Evolutionary conservation across 2,888 invertebrate genomes (phyloP), one percentile per base, ranked within the genome.

Genomic region (Acanthosoma haemorrhoidale): DNA sequence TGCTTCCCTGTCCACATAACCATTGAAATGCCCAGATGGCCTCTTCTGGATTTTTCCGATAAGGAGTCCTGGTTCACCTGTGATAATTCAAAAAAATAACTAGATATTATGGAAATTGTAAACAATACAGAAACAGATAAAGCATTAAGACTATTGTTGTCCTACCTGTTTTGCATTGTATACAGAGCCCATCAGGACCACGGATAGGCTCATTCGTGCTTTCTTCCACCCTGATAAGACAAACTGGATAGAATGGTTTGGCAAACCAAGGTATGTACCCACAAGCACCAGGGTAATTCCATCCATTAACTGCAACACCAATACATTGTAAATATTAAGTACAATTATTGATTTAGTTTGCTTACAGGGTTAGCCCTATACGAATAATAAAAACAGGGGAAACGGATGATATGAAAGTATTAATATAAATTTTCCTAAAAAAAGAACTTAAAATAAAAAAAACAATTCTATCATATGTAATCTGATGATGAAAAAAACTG

Each of bases 31-130:
- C 59, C 96, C 84, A 16, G 92, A 84, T 0, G 82, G 82, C n/a
- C 82, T 81, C 0, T 82, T 79, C 76, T 84, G 82, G 43, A 88
- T 87, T 79, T 87, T 88, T 0, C 93, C 93, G 8, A 94, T 86
- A 73, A 94, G 84, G 70, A 94, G 84, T 72, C 98, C 98, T 25
- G 94, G 85, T 82, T 96, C 88, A 77, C 93, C 87, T 82, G 77
- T 21, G 16, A 25, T 32, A 72, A 43, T 38, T 8, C 21, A 5
- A 38, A 51, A n/a, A 21, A 51, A 4, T 5, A 51, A 32, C 9
- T 6, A 51, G 13, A 25, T 25, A 5, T n/a, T n/a, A 4, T 8
- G 9, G 21, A 51, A 3, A 25, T 4, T 2, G 51, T 13, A 11
- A 1, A 43, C 1, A 43, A 21, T 21, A 51, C 13, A 51, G 2